These are phyloP conservation scores for Blastobasis lacticolella DNA, from an alignment of 2,888 invertebrate genomes.

Conservation along the genomic window DNA sequence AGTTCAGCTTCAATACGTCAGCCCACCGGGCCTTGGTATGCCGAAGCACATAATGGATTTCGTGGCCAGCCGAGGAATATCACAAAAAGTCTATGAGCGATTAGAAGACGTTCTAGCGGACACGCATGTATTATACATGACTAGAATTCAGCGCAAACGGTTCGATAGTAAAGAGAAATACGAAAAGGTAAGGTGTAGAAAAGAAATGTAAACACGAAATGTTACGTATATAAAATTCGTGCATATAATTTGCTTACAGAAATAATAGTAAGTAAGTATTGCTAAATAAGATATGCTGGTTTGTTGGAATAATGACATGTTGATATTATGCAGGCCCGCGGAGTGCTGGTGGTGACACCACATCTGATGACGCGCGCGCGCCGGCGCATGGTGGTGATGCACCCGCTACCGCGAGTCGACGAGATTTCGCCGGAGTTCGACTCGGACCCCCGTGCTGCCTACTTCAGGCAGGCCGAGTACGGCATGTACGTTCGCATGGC, in stretches of 20 bases:
- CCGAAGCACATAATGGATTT: conserved; percentile 89
- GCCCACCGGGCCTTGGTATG: conserved; percentile 91
- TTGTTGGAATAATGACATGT: too few relatives aligned
- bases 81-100: conserved; percentile 80
- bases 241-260: too few relatives aligned
- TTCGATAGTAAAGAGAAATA: conserved; percentile 90
- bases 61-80: conserved; percentile 84
- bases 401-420: conserved; percentile 94
- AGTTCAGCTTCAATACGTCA: conserved; percentile 93
- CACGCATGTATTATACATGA: conserved; percentile 99
- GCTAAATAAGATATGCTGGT: too few relatives aligned
- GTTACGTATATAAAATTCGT: too few relatives aligned
- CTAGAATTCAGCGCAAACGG: conserved; percentile 96
- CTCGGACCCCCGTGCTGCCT: conserved; percentile 96
- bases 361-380: conserved; percentile 96
- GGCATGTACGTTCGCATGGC: conserved; percentile 99
- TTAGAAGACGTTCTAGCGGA: conserved; percentile 92
- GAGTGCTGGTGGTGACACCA: conserved; percentile 92
- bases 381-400: conserved; percentile 96
- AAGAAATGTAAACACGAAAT: too few relatives aligned
- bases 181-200: conserved; percentile 76
- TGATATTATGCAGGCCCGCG: conserved; percentile 79
- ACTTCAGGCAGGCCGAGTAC: conserved; percentile 98
- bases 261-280: too few relatives aligned
- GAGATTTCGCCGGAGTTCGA: conserved; percentile 98